Evolutionary conservation across 2,888 invertebrate species (phyloP), one percentile per base, ranked within the genome.

Genomic region (Deilephila porcellus): DNA sequence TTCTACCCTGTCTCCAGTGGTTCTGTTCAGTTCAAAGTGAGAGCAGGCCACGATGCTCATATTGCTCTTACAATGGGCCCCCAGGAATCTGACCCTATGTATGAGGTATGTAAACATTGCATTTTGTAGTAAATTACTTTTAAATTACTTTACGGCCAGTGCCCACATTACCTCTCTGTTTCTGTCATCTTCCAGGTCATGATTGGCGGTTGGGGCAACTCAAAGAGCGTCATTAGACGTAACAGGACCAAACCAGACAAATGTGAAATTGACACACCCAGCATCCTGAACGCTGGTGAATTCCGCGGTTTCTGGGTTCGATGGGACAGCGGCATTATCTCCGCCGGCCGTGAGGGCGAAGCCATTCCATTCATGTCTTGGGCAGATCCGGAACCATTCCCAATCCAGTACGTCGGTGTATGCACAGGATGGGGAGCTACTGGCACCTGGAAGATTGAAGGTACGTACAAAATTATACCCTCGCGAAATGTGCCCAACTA

Each of bases 131-230:
- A 25, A 11, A 45, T 45, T 37, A 67, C 6, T 45, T 20, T 20
- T 11, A 52, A 67, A 52, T 17, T 5, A 8, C 5, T 25, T 25
- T 11, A 67, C 14, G 14, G 2, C 0, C 5, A 25, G 14, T 5
- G 14, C 14, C 3, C 1, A 52, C 17, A 19, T 56, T 29, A 7
- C 14, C 45, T 6, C 11, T 1, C 19, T n/a, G 45, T 45, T 45
- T 67, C 20, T 45, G 64, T 20, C 8, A 45, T n/a, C 60, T 78
- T 74, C 60, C 86, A 96, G 96, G 88, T 98, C 72, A 97, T 98
- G 92, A 95, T 98, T 82, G 98, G 98, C 45, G 98, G 98, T 52
- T 98, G 98, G 98, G 96, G 96, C 34, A 98, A 98, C 90, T 94
- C 96, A 77, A 98, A 97, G 91, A 97, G 97, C 53, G 97, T 97